Evolutionary conservation across 2,797 vertebrate species (phyloP), one percentile per base, ranked within the genome.

Genomic region (Sebastes minor): DNA sequence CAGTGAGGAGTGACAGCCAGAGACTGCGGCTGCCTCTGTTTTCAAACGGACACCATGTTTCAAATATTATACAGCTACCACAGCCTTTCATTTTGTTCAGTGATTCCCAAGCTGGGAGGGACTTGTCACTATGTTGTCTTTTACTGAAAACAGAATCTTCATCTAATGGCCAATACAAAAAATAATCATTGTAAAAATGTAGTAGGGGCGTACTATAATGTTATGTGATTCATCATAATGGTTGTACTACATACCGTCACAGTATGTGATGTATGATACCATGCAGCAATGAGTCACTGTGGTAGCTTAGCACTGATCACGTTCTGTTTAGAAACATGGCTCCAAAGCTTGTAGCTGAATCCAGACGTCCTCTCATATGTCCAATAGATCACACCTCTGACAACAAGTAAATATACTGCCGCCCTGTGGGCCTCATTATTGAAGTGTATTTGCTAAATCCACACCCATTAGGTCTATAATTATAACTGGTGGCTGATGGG

Each of bases 1-100:
- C 80, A 80, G 80, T 78, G 65, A 76, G 32, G 60, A 88, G 74
- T 91, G 80, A 91, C 88, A 86, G 85, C 76, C 77, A 83, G 69
- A 59, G 30, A 60, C 64, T 69, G 70, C 16, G 81, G 69, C 1
- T 60, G 63, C 72, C 72, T 84, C 72, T 81, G 77, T 82, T 86
- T 91, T 89, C 85, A 87, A 77, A 84, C 74, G 76, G 74, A 76
- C 78, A 62, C 64, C 46, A 35, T 5, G 2, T 71, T 84, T 86
- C 28, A 83, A 74, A 76, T 74, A 63, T 80, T 80, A 56, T 59
- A 53, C 42, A 74, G 81, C 42, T 28, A 49, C 16, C 38, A 20
- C 25, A 56, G 57, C 69, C 78, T 85, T 33, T 88, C 57, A 86
- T 88, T 90, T 76, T 49, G 57, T 57, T 28, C 22, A 42, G 30